A percentile compares a stretch with the other conserved stretches of the same genome.
Evolutionary conservation across 2,113 vertebrate species (phyloP).

Genomic region (Etheostoma cragini): DNA sequence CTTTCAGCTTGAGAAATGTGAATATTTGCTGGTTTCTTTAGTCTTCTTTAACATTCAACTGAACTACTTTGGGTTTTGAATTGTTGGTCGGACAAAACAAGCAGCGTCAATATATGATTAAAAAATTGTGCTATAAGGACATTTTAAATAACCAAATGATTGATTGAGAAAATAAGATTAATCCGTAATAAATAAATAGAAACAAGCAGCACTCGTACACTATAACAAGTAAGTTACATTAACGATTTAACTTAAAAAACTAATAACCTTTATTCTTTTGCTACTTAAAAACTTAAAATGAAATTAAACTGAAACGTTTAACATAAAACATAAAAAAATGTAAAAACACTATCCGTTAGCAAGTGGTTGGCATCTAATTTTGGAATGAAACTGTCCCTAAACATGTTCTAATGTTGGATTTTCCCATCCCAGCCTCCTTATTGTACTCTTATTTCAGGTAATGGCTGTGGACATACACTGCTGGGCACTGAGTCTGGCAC

Average conservation of each 20-base stretch:
- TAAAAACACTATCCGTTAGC: not conserved
- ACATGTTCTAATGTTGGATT: not conserved
- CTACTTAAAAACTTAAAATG: not conserved
- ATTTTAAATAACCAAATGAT: not conserved
- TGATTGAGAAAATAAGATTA: not conserved
- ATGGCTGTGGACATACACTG: conserved; percentile 88
- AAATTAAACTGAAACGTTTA: not conserved
- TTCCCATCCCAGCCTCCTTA: not conserved
- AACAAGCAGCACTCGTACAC: not conserved
- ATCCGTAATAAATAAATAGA: not conserved
- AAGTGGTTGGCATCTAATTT: not conserved
- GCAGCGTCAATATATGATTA: not conserved
- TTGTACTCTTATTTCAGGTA: conserved; percentile 77
- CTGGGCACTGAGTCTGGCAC: conserved; percentile 87
- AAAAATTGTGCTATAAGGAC: not conserved
- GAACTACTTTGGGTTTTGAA: not conserved
- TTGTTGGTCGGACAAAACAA: not conserved
- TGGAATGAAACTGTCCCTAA: not conserved
- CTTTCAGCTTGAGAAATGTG: not conserved
- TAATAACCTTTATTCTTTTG: not conserved
- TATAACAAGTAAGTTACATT: not conserved
- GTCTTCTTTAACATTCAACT: not conserved
- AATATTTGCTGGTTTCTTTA: not conserved
- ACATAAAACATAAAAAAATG: not conserved
- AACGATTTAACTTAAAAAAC: not conserved